Evolutionary conservation across 2,113 vertebrate genomes (phyloP), one percentile per base, ranked within the genome.

Genomic region (Excalfactoria chinensis): DNA sequence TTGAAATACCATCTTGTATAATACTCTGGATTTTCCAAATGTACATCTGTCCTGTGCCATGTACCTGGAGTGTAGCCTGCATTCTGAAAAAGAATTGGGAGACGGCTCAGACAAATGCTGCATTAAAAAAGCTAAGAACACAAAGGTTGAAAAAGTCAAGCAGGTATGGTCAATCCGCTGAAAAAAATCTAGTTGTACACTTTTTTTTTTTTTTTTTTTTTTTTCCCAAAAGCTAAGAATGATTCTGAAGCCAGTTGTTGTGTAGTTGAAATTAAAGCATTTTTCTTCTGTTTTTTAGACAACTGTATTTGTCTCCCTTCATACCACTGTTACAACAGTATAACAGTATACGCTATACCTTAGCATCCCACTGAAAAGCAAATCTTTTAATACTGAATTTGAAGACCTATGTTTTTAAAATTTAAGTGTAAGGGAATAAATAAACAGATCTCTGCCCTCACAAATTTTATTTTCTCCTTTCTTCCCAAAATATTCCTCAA

Each of bases 1-100:
- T 99, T 99, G 96, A 99, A 99, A 96, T 99, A 99, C 99, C 99
- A 99, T 98, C 99, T 98, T 90, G 99, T 99, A 96, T 99, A 99
- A 97, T 99, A 99, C 75, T 99, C 99, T 20, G 99, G 99, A 95
- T 99, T 99, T 97, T 99, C 99, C 98, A 99, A 97, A 97, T 99
- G 99, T 95, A 99, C 99, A 10, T 99, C 99, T 1, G 99, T 99
- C 97, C 99, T 98, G 94, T 98, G 98, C 99, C 99, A 99, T 14
- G 98, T 99, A 90, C 98, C 98, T 6, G 99, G 99, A 55, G 99
- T 92, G 71, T 97, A 98, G 89, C 98, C 97, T n/a, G 94, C 96
- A 43, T 96, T 98, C 99, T 99, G 98, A 86, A 98, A 96, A 6
- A 93, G 49, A 97, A 91, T 84, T 22, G 56, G 46, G 72, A 86